These are phyloP conservation scores for Sylvicola cinctus DNA, from an alignment of 2,888 invertebrate species.

Conservation along the genomic window DNA sequence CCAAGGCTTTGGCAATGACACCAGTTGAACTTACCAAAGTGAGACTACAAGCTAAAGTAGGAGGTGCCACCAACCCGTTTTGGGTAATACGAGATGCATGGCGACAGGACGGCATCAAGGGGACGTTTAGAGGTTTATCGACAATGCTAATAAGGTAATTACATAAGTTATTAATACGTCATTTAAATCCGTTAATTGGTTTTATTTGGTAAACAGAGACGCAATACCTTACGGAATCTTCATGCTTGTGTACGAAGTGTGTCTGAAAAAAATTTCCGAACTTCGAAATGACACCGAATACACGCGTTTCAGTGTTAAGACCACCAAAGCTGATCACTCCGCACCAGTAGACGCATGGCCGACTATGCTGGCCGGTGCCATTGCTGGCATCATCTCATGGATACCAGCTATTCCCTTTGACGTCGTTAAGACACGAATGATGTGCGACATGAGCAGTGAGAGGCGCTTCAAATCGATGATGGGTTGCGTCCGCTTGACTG, in stretches of 20 bases:
- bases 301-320: too few relatives aligned
- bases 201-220: neutral
- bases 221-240: constrained; percentile 4
- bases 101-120: constrained; percentile 1
- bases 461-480: too few relatives aligned
- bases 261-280: too few relatives aligned
- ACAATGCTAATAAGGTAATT: constrained; percentile 3
- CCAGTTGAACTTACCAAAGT: constrained; percentile 4
- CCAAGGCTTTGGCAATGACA: constrained; percentile 1
- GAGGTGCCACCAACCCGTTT: constrained; percentile 1
- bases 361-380: constrained; percentile 2
- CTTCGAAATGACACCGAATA: too few relatives aligned
- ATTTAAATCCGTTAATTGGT: too few relatives aligned
- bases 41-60: constrained; percentile 3
- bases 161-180: too few relatives aligned
- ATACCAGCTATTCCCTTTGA: constrained; percentile 3
- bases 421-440: constrained; percentile 4
- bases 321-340: too few relatives aligned
- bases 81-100: neutral
- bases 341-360: neutral
- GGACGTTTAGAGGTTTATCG: constrained; percentile 2
- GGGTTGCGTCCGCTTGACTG: too few relatives aligned
- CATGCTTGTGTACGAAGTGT: constrained; percentile 4
- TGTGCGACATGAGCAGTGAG: too few relatives aligned
- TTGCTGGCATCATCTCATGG: constrained; percentile 4